Evolutionary conservation across 2,113 vertebrate genomes (phyloP).

Genomic region (Pithys albifrons): DNA sequence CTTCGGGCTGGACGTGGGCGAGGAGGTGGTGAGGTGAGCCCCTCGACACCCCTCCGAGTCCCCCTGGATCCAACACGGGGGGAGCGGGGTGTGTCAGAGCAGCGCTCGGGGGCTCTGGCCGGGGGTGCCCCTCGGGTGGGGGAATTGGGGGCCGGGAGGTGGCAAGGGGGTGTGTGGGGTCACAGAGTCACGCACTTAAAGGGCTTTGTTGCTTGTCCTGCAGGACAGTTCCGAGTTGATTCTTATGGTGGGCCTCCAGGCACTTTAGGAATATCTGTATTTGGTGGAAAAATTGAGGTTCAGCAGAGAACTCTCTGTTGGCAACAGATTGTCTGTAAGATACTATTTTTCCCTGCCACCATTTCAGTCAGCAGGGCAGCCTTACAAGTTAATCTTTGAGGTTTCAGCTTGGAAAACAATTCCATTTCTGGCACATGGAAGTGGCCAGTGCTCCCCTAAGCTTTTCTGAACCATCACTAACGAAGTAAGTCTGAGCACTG

Average conservation of each 20-base stretch:
- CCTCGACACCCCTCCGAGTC: background rate
- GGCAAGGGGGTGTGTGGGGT: fast-evolving
- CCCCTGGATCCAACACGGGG: fast-evolving
- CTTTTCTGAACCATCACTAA: background rate
- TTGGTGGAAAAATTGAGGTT: background rate
- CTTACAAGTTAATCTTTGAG: background rate
- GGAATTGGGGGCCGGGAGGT: background rate
- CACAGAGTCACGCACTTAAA: background rate
- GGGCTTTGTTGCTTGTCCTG: background rate
- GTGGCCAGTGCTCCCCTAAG: background rate
- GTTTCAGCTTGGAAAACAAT: background rate
- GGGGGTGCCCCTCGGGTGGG: background rate
- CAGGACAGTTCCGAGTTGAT: background rate
- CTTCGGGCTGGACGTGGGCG: conserved; percentile 87
- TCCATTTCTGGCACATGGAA: background rate
- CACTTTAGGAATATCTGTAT: background rate
- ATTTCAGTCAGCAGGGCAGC: background rate
- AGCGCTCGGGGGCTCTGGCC: too few relatives aligned
- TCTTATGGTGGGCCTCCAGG: fast-evolving
- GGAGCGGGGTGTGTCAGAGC: background rate
- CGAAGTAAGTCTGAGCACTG: background rate
- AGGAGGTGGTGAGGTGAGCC: conserved; percentile 90
- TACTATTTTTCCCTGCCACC: background rate
- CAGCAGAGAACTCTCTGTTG: background rate
- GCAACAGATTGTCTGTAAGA: background rate